Evolutionary conservation across 2,113 vertebrate genomes (phyloP).

Genomic region (Sinocyclocheilus rhinocerous): DNA sequence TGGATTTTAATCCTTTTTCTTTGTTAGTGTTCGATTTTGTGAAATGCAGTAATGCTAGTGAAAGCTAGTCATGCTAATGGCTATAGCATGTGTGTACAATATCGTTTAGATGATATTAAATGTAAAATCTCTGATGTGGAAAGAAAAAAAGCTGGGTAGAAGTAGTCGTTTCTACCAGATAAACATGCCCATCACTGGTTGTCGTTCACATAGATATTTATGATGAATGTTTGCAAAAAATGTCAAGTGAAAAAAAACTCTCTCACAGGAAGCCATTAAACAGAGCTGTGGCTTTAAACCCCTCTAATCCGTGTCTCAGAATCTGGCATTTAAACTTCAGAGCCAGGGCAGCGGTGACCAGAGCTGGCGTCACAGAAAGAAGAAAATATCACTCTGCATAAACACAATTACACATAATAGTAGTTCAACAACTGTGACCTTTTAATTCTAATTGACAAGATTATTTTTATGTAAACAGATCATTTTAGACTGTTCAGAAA

Average conservation of each 20-base stretch:
- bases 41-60: neutral
- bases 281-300: conserved; percentile 32
- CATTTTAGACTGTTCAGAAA: neutral
- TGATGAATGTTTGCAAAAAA: conserved; percentile 28
- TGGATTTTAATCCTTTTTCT: neutral
- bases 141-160: neutral
- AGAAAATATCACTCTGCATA: conserved; percentile 1
- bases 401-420: neutral
- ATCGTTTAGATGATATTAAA: neutral
- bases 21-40: neutral
- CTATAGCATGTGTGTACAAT: neutral
- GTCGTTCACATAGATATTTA: conserved; percentile 9
- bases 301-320: conserved; percentile 39
- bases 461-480: neutral
- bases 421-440: neutral
- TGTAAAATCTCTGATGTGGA: neutral
- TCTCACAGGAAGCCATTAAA: conserved; percentile 1
- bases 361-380: neutral
- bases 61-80: neutral
- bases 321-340: conserved; percentile 47
- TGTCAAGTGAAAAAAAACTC: conserved; percentile 22
- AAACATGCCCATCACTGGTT: neutral
- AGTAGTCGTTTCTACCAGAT: neutral
- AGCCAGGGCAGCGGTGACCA: neutral
- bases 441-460: conserved; percentile 11